Evolutionary conservation across 2,113 vertebrate species (phyloP).

Genomic region (Dolichallabes microphthalmus): DNA sequence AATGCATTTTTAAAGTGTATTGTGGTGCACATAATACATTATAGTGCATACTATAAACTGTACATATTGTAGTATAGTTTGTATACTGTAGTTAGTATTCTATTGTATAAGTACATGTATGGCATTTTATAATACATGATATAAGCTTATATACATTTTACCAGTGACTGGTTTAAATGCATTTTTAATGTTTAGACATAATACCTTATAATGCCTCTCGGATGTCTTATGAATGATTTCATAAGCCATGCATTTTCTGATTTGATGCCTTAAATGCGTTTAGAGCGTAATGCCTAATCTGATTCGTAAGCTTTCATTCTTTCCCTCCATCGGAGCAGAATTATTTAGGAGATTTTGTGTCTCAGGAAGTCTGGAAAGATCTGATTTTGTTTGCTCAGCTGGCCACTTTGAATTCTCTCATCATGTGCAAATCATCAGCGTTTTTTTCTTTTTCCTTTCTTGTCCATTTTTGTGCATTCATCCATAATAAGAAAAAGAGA

Average conservation of each 20-base stretch:
- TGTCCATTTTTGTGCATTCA: not conserved
- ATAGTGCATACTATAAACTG: not conserved
- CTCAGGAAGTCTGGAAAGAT: not conserved
- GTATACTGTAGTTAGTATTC: too few species aligned
- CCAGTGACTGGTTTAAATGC: not conserved
- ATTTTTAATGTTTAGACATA: not conserved
- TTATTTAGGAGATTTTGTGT: not conserved
- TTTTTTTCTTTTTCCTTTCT: not conserved
- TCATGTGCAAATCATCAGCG: not conserved
- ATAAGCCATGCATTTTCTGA: not conserved
- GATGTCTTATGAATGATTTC: not conserved
- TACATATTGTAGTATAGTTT: too few species aligned
- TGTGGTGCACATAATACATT: not conserved
- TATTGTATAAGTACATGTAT: not conserved
- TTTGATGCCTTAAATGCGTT: not conserved
- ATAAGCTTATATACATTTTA: not conserved
- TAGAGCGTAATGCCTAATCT: not conserved
- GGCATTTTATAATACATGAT: not conserved
- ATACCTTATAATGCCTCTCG: not conserved
- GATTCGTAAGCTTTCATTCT: not conserved
- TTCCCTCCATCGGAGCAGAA: not conserved
- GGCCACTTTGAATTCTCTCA: not conserved
- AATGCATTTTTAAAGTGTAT: not conserved
- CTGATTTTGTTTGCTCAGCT: constrained; percentile 28
- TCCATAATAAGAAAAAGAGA: not conserved